Evolutionary conservation across 2,113 vertebrate species (phyloP), one percentile per base, ranked within the genome.

Genomic region (Megaleporinus macrocephalus): DNA sequence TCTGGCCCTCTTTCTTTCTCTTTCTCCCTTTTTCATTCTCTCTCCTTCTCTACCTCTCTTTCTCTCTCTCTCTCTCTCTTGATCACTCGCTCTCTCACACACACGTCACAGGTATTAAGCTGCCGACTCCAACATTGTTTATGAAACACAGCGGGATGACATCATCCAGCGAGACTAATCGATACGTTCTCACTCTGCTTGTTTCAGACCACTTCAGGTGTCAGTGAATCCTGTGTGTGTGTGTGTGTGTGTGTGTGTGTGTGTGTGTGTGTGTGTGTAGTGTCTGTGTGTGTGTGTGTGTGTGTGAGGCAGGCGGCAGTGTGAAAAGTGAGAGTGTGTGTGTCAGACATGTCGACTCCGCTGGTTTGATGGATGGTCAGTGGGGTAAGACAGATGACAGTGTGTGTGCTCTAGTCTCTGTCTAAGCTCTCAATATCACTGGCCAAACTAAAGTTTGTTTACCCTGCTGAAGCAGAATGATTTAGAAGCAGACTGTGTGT

Each of bases 331-430:
- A 93, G 92, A 93, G 91, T 83, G 89, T 88, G 83, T 75, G 89
- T 92, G 93, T 93, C 92, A 94, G 93, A 94, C 93, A 92, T 83
- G 90, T 90, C 86, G 93, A 92, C 93, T 94, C 92, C 93, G 89
- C 89, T 87, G 66, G 41, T 2, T 91, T 94, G 93, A 94, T 93
- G 92, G 93, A 94, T 93, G 93, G 92, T 89, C 91, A 91, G 90
- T 89, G 91, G 90, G 90, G 88, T 88, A 92, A 94, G 93, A 93
- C 90, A 65, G 91, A 93, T 92, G 92, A 92, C 92, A 90, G 91
- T 88, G 89, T 89, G 91, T 89, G 91, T 75, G 44, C 41, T 41
- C 75, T 85, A 84, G 90, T 86, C 80, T 89, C 90, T 87, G 89
- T 81, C 80, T 77, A 75, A 87, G 88, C 91, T 91, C 87, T 89